Conservation (phyloP, 2,888 invertebrate species). For the Prosopocoilus inquinatus region DNA sequence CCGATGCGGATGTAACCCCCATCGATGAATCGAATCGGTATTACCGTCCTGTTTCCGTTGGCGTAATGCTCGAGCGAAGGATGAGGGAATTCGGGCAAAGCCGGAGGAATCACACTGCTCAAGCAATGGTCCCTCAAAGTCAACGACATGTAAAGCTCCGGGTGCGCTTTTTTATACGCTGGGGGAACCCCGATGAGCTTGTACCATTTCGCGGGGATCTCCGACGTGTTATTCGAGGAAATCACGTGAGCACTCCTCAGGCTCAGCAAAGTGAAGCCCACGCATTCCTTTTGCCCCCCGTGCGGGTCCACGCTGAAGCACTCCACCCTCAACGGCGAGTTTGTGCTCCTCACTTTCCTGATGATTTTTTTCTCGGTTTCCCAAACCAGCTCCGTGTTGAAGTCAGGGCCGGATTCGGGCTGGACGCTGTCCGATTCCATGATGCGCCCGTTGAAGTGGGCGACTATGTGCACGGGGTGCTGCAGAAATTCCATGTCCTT, state of each 20-base stretch:
- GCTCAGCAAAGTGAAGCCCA: conserved; percentile 70
- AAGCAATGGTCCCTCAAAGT: conserved; percentile 57
- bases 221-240: conserved; percentile 52
- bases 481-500: conserved; percentile 49
- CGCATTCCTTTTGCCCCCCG: conserved; percentile 56
- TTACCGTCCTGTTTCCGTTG: conserved; percentile 13
- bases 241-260: conserved; percentile 68
- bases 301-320: conserved; percentile 57
- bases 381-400: conserved; percentile 76
- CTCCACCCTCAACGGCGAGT: conserved; percentile 72
- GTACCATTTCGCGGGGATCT: conserved; percentile 61
- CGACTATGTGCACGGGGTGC: conserved; percentile 40
- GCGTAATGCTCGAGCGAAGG: conserved; percentile 31
- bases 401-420: conserved; percentile 59
- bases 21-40: conserved; percentile 51
- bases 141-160: conserved; percentile 61
- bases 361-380: conserved; percentile 71
- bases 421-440: conserved; percentile 65
- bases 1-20: conserved; percentile 60
- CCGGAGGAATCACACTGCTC: conserved; percentile 18
- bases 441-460: conserved; percentile 44
- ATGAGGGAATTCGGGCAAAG: conserved; percentile 12
- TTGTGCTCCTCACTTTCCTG: conserved; percentile 61
- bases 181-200: conserved; percentile 59
- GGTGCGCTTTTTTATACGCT: conserved; percentile 59